These are phyloP conservation scores for Drosophila repleta DNA, from an alignment of 1,140 invertebrate species.

Conservation along the genomic window DNA sequence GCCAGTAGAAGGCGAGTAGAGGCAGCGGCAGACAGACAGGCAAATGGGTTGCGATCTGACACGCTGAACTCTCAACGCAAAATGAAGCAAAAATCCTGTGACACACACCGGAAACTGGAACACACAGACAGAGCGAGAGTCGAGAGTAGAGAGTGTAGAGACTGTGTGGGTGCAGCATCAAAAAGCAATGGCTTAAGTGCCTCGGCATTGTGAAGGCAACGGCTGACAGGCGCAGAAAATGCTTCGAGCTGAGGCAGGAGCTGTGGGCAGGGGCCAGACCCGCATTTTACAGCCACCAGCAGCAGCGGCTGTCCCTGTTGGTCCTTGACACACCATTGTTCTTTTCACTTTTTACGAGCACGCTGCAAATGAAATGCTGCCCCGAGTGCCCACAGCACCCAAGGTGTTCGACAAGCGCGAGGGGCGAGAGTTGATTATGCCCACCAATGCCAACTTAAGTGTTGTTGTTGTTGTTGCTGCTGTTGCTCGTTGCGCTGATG, in stretches of 20 bases:
- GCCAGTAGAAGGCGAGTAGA: slow-evolving; percentile 37
- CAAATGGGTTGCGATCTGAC: slow-evolving; percentile 74
- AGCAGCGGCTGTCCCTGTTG: slow-evolving; percentile 29
- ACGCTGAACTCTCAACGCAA: slow-evolving; percentile 76
- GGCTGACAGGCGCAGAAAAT: slow-evolving; percentile 65
- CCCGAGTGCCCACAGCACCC: neutral
- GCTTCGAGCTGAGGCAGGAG: slow-evolving; percentile 6
- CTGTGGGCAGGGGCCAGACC: neutral
- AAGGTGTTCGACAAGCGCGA: slow-evolving; percentile 57
- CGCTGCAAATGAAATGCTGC: slow-evolving; percentile 69
- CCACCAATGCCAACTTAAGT: slow-evolving; percentile 68
- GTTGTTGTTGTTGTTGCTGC: slow-evolving; percentile 8
- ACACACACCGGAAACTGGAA: slow-evolving; percentile 79
- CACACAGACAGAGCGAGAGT: slow-evolving; percentile 14
- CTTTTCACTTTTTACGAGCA: slow-evolving; percentile 69
- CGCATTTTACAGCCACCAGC: slow-evolving; percentile 32
- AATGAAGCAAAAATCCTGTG: slow-evolving; percentile 72
- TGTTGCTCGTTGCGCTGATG: slow-evolving; percentile 50
- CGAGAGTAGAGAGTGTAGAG: neutral
- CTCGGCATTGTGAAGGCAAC: slow-evolving; percentile 63
- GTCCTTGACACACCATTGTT: slow-evolving; percentile 65
- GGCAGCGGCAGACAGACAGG: slow-evolving; percentile 49
- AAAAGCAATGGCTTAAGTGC: slow-evolving; percentile 80
- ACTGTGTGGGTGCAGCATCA: slow-evolving; percentile 53
- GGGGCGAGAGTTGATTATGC: slow-evolving; percentile 71